These are phyloP conservation scores for Cassiopea andromeda DNA, from an alignment of 30 jellyfish, hydroid and myxozoan species.

Conservation along the genomic window DNA sequence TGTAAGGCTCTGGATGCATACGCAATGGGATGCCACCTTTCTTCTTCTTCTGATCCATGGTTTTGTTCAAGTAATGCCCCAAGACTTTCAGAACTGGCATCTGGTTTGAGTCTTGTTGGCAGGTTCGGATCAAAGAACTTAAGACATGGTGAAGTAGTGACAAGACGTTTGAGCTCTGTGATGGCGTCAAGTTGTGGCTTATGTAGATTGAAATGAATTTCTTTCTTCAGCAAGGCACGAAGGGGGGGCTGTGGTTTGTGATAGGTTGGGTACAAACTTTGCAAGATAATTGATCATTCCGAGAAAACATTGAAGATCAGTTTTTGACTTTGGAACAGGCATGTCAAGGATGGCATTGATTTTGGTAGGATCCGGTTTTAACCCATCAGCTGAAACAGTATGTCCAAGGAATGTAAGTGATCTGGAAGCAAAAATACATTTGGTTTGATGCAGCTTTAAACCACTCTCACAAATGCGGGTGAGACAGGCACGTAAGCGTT, in stretches of 20 bases:
- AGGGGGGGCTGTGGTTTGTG: constrained; percentile 25
- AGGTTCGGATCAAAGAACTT: constrained; percentile 55
- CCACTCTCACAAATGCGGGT: neutral
- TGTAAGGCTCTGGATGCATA: too few relatives aligned
- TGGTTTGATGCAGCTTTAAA: constrained; percentile 26
- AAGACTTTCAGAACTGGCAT: constrained; percentile 63
- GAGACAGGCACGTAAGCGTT: constrained; percentile 1
- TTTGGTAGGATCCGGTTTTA: constrained; percentile 59
- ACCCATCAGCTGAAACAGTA: constrained; percentile 39
- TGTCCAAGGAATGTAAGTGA: constrained; percentile 62
- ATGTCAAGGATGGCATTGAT: constrained; percentile 25
- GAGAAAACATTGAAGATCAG: constrained; percentile 14
- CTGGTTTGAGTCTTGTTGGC: constrained; percentile 59
- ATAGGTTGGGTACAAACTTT: constrained; percentile 13
- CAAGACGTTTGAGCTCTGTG: constrained; percentile 70
- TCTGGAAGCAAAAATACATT: constrained; percentile 17
- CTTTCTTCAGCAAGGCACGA: constrained; percentile 10
- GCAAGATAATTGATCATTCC: constrained; percentile 42
- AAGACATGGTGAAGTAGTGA: constrained; percentile 69
- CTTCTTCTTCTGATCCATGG: constrained; percentile 47
- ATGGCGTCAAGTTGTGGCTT: constrained; percentile 70
- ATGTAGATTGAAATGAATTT: constrained; percentile 44
- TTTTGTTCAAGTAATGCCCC: constrained; percentile 69
- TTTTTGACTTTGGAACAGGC: neutral
- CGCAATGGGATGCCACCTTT: too few relatives aligned